These are phyloP conservation scores for Sinelater perroti DNA, from an alignment of 2,888 invertebrate species.

Conservation along the genomic window DNA sequence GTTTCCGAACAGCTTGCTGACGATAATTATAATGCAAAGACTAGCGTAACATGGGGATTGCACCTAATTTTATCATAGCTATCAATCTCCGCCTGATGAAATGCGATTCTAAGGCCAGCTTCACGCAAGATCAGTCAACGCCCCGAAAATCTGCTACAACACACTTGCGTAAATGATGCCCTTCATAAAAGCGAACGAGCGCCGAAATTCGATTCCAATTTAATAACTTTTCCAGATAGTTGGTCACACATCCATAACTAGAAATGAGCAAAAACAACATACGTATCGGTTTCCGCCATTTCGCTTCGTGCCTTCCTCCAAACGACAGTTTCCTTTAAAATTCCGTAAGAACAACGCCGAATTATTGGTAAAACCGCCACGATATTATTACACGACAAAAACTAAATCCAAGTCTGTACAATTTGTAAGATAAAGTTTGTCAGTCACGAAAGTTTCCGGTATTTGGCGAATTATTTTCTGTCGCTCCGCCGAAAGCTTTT, in stretches of 20 bases:
- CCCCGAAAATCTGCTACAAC: conserved; percentile 10
- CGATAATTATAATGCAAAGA: no score
- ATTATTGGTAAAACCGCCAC: neutral
- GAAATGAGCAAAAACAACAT: conserved; percentile 16
- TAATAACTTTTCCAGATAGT: conserved; percentile 14
- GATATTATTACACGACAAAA: conserved; percentile 12
- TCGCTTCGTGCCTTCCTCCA: conserved; percentile 1
- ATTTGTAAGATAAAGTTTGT: conserved; percentile 10
- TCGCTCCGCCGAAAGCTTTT: neutral
- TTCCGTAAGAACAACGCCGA: neutral
- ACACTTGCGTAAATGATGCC: conserved; percentile 10
- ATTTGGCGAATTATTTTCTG: no score
- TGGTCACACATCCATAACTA: conserved; percentile 6
- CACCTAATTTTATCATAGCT: no score
- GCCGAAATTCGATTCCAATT: conserved; percentile 5
- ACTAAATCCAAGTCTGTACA: conserved; percentile 10
- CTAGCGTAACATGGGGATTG: no score
- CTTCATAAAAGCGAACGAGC: conserved; percentile 8
- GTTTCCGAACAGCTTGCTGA: no score
- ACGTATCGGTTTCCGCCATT: conserved; percentile 7
- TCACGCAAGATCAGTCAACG: neutral
- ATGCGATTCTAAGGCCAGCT: no score
- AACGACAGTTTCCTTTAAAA: conserved; percentile 9
- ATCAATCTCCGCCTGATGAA: no score
- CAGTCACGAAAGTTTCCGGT: conserved; percentile 2